A percentile compares a stretch with the other conserved stretches of the same genome.
These are phyloP conservation scores for Leptosomus discolor DNA, from an alignment of 2,113 vertebrate species.

Conservation along the genomic window DNA sequence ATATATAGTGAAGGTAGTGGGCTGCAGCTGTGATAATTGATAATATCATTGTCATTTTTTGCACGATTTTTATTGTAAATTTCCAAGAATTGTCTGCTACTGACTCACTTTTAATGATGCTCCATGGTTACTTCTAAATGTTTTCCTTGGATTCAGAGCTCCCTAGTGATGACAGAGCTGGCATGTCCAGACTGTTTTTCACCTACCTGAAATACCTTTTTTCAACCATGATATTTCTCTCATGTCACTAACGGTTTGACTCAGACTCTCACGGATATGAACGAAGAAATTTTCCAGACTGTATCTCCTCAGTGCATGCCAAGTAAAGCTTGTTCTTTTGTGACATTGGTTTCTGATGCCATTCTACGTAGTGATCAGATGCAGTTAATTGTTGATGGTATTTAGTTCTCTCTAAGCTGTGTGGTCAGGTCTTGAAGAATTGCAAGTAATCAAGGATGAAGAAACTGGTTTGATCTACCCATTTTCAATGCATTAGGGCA, in stretches of 20 bases:
- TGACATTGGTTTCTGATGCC: neutral
- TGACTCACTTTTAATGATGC: neutral
- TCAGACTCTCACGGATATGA: neutral
- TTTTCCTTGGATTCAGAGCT: neutral
- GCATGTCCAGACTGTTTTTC: neutral
- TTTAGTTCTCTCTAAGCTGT: neutral
- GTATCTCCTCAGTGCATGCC: neutral
- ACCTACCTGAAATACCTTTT: neutral
- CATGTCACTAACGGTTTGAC: rapidly evolving
- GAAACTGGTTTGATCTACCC: neutral
- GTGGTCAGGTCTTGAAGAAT: neutral
- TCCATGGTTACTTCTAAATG: neutral
- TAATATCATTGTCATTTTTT: rapidly evolving
- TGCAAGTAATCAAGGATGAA: neutral
- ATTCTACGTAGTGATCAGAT: rapidly evolving
- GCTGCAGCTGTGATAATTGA: neutral
- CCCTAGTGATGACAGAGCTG: neutral
- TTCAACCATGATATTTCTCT: neutral
- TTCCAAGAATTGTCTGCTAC: neutral
- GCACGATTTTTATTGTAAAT: neutral
- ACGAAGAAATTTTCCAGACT: neutral
- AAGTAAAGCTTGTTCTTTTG: neutral
- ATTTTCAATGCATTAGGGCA: neutral
- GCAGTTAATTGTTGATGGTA: neutral
- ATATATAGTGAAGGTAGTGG: neutral